Percentiles rank a stretch among this genome's conserved stretches.
phyloP scores from a whole-genome alignment of 30 jellyfish, hydroid and myxozoan species.

The Chironex yamaguchii region DNA sequence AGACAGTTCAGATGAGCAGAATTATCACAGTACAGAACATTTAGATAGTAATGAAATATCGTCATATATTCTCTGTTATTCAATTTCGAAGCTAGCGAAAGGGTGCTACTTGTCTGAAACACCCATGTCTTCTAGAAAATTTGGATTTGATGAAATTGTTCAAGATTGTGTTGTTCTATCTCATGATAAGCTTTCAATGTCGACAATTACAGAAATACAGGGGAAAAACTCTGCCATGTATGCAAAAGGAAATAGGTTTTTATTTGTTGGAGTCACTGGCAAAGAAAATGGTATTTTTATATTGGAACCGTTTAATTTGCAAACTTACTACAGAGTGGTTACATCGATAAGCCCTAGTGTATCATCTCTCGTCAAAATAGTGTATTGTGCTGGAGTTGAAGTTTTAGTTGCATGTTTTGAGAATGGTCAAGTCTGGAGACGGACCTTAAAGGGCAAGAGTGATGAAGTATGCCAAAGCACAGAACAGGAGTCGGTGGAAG shows the following conservation, averaged over 20 bases:
- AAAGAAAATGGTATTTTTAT: background rate
- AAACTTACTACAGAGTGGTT: background rate
- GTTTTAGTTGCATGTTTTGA: conserved; percentile 61
- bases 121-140: background rate
- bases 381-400: conserved; percentile 54
- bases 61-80: background rate
- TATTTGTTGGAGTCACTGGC: background rate
- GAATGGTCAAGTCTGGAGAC: conserved; percentile 59
- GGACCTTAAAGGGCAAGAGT: conserved; percentile 48
- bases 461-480: conserved; percentile 12
- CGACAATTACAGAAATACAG: background rate
- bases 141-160: background rate
- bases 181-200: background rate
- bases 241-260: background rate
- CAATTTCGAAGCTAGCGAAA: background rate
- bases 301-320: background rate
- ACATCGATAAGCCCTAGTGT: background rate
- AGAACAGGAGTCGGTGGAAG: conserved; percentile 1
- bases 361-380: conserved; percentile 15
- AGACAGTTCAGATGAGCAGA: background rate
- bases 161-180: background rate
- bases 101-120: background rate
- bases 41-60: background rate
- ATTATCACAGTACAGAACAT: background rate
- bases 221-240: background rate